A percentile compares a stretch with the other conserved stretches of the same genome.
These are phyloP conservation scores for Cotesia typhae DNA, from an alignment of 1,140 invertebrate species.

Conservation along the genomic window DNA sequence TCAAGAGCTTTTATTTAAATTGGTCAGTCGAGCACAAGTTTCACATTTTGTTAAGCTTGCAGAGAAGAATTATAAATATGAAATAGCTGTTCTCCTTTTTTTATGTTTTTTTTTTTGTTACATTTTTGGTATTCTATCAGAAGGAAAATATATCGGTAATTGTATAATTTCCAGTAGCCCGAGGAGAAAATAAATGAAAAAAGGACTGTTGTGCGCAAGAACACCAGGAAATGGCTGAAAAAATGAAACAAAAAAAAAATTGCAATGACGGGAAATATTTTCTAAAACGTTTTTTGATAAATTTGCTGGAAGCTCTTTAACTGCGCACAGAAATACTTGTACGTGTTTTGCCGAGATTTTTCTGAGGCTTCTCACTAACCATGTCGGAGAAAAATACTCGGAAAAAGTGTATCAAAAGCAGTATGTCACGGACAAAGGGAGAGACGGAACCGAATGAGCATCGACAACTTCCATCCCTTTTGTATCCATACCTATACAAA, in stretches of 20 bases:
- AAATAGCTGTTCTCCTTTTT: neutral
- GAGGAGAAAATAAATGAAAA: neutral
- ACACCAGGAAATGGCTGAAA: neutral
- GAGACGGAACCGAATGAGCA: conserved; percentile 18
- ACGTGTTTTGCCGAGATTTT: neutral
- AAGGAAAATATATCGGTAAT: no score
- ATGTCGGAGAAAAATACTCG: neutral
- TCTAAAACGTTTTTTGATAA: neutral
- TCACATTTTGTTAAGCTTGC: conserved; percentile 19
- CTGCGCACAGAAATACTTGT: neutral
- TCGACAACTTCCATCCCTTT: conserved; percentile 45
- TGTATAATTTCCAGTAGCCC: no score
- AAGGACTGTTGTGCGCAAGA: no score
- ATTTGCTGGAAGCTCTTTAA: neutral
- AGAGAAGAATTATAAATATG: conserved; percentile 22
- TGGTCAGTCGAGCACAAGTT: conserved; percentile 25
- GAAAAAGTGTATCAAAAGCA: conserved; percentile 23
- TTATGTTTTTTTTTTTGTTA: neutral
- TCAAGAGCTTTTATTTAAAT: conserved; percentile 30
- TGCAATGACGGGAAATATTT: neutral
- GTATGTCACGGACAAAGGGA: neutral
- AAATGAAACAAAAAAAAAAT: conserved; percentile 8
- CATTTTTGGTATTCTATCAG: neutral
- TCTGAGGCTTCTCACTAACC: neutral
- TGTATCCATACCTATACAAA: conserved; percentile 45